These are phyloP conservation scores for Trichechus manatus DNA, from an alignment of 2,113 vertebrate genomes.

Conservation along the genomic window DNA sequence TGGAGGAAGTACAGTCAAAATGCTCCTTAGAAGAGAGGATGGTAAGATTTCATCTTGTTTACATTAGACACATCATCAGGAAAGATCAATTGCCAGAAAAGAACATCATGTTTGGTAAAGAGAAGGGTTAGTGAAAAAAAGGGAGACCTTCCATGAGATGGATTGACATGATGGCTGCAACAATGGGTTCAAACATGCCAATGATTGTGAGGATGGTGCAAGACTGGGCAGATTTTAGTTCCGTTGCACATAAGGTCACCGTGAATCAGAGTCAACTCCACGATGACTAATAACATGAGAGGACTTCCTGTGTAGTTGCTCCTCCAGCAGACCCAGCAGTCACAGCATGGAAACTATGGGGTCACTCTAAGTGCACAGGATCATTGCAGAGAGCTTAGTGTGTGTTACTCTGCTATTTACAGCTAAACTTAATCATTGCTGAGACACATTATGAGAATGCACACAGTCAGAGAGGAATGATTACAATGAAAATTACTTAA, in stretches of 20 bases:
- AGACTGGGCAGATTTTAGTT: rapidly evolving
- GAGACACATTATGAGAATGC: background rate
- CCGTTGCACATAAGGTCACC: background rate
- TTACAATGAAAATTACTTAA: background rate
- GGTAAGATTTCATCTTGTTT: background rate
- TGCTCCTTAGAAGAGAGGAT: background rate
- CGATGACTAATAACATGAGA: background rate
- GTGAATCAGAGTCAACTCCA: background rate
- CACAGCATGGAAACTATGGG: background rate
- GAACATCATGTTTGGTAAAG: background rate
- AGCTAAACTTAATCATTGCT: background rate
- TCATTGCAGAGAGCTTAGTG: background rate
- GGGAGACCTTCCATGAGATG: background rate
- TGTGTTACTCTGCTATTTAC: background rate
- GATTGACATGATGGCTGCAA: background rate
- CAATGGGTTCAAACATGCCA: background rate
- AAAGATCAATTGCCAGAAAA: background rate
- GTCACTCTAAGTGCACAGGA: background rate
- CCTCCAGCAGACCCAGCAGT: background rate
- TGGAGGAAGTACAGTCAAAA: background rate
- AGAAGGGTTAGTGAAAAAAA: background rate
- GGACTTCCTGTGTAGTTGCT: rapidly evolving
- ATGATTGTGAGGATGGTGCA: background rate
- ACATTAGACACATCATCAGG: background rate
- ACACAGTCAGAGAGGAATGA: background rate